Conservation (phyloP, 1,140 invertebrate genomes). For the Drosophila lowei region DNA sequence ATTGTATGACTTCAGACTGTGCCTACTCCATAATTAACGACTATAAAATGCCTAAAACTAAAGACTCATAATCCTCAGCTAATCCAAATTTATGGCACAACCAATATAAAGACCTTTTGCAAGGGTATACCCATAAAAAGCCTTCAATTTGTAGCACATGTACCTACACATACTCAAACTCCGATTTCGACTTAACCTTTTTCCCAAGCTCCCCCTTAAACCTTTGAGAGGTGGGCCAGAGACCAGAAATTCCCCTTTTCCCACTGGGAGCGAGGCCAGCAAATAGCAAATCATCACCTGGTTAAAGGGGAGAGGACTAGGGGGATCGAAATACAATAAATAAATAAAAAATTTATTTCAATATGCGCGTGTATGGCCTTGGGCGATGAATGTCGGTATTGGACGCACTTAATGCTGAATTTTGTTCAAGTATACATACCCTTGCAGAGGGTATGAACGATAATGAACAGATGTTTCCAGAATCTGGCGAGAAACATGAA, state of each 20-base stretch:
- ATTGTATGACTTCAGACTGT: no score
- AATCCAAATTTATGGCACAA: conserved; percentile 1
- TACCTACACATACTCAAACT: conserved; percentile 18
- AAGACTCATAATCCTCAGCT: neutral
- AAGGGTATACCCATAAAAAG: conserved; percentile 32
- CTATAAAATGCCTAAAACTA: neutral
- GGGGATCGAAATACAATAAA: conserved; percentile 14
- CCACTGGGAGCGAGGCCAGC: conserved; percentile 12
- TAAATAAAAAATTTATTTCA: conserved; percentile 41
- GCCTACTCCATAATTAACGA: neutral
- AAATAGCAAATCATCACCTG: conserved; percentile 75
- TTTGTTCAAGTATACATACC: conserved; percentile 11
- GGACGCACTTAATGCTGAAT: conserved; percentile 49
- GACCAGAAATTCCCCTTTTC: conserved; percentile 10
- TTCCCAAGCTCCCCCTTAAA: conserved; percentile 15
- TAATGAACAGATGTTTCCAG: no score
- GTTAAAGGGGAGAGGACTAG: conserved; percentile 20
- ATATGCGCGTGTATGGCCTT: conserved; percentile 61
- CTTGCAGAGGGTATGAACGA: no score
- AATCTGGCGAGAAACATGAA: no score
- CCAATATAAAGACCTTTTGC: neutral
- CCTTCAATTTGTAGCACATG: conserved; percentile 54
- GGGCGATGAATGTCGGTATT: conserved; percentile 39
- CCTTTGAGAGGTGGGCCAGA: conserved; percentile 5
- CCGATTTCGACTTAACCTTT: conserved; percentile 38